A percentile compares a stretch with the other conserved stretches of the same genome.
Evolutionary conservation across 23 tunicate genomes (phyloP).

Genomic region (Halocynthia aurantium): DNA sequence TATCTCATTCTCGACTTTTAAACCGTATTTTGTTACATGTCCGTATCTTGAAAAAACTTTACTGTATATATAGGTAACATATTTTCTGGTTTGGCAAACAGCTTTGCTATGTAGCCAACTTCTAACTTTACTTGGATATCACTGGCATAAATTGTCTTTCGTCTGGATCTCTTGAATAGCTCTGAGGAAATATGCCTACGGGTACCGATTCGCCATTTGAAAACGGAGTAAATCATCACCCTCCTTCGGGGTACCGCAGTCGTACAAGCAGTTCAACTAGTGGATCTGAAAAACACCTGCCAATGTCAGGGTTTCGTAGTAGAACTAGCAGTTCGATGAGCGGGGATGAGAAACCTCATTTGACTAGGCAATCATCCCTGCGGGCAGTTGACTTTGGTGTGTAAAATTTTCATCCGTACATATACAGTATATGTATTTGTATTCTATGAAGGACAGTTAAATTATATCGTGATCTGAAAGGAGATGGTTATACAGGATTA

Average conservation of each 20-base stretch:
- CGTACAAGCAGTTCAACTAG: constrained; percentile 2
- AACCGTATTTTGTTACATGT: too few relatives aligned
- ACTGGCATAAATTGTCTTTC: too few relatives aligned
- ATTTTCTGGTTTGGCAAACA: too few relatives aligned
- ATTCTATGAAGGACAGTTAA: not conserved
- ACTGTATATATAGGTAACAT: too few relatives aligned
- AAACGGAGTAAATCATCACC: constrained; percentile 14
- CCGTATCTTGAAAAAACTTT: too few relatives aligned
- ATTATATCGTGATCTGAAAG: too few relatives aligned
- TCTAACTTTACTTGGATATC: too few relatives aligned
- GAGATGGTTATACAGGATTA: too few relatives aligned
- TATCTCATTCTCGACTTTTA: too few relatives aligned
- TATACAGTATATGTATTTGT: not conserved
- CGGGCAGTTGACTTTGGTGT: constrained; percentile 52
- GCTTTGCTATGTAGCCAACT: too few relatives aligned
- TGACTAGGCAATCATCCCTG: constrained; percentile 30
- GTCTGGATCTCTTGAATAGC: not conserved
- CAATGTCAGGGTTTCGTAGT: not conserved
- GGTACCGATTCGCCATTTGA: not conserved
- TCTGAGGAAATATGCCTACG: not conserved
- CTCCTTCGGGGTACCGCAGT: not conserved
- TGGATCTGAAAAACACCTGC: not conserved
- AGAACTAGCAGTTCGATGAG: constrained; percentile 34
- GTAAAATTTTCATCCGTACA: constrained; percentile 7
- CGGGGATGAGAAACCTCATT: constrained; percentile 6